phyloP scores from a whole-genome alignment of 2,888 invertebrate genomes.

The Lasius platythorax region DNA sequence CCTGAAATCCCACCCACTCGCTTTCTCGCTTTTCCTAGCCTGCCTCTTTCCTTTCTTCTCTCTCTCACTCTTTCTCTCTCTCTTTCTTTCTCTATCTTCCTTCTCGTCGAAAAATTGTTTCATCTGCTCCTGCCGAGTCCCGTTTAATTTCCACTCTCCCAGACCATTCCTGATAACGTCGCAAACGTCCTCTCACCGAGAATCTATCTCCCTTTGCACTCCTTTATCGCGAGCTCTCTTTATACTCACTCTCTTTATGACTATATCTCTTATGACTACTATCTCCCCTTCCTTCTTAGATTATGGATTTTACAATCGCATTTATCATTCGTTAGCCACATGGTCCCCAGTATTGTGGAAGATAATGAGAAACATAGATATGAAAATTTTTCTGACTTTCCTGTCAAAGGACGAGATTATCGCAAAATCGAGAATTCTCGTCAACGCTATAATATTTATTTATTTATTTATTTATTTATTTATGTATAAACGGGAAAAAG shows the following conservation, averaged over 20 bases:
- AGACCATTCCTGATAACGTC: slow-evolving; percentile 45
- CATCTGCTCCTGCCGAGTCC: slow-evolving; percentile 60
- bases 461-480: too few relatives aligned
- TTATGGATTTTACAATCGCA: slow-evolving; percentile 6
- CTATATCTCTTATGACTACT: neutral
- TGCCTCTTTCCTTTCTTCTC: neutral
- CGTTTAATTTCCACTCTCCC: slow-evolving; percentile 66
- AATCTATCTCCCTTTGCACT: slow-evolving; percentile 40
- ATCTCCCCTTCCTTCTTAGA: neutral
- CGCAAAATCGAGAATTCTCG: neutral
- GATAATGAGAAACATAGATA: too few relatives aligned
- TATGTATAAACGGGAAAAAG: too few relatives aligned
- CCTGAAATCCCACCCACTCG: slow-evolving; percentile 72
- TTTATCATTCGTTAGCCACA: neutral
- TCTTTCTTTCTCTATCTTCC: neutral
- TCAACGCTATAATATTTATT: neutral
- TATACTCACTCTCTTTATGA: neutral
- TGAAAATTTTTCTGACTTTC: neutral
- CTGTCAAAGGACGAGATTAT: neutral
- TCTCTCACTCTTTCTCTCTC: slow-evolving; percentile 10
- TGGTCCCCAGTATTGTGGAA: neutral
- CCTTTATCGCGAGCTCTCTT: slow-evolving; percentile 26
- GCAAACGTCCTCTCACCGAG: slow-evolving; percentile 23
- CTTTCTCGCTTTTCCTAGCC: slow-evolving; percentile 38
- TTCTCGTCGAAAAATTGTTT: slow-evolving; percentile 71